Conservation (phyloP, 1,140 invertebrate species). For the Solen grandis region DNA sequence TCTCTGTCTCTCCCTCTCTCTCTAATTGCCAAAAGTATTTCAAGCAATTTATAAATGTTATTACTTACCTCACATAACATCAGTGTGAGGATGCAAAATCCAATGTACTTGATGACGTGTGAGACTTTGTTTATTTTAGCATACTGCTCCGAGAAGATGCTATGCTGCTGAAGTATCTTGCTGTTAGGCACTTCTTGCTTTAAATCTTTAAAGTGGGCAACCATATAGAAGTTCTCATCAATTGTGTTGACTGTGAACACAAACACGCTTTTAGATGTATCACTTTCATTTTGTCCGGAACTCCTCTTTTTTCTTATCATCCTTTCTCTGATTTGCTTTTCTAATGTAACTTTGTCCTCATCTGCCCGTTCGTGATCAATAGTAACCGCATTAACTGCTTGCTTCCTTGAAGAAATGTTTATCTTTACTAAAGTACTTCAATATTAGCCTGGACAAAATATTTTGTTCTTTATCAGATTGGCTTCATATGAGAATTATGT, state of each 20-base stretch:
- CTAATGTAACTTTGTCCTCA: too few species aligned
- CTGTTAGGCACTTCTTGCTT: not conserved
- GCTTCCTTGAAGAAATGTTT: too few species aligned
- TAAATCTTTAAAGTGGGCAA: slow-evolving; percentile 6
- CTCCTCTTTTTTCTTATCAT: too few species aligned
- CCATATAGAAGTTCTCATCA: slow-evolving; percentile 18
- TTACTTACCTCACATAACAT: slow-evolving; percentile 49
- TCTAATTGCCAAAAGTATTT: too few species aligned
- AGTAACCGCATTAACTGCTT: too few species aligned
- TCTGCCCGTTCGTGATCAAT: too few species aligned
- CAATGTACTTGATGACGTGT: slow-evolving; percentile 46
- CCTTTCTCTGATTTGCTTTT: too few species aligned
- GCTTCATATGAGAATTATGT: too few species aligned
- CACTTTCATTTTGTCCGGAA: not conserved
- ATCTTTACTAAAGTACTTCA: too few species aligned
- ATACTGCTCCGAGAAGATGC: not conserved
- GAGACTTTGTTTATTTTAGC: not conserved
- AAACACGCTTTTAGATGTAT: not conserved
- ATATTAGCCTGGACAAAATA: too few species aligned
- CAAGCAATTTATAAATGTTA: slow-evolving; percentile 1
- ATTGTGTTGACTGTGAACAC: not conserved
- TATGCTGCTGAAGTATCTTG: not conserved
- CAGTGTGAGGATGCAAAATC: slow-evolving; percentile 32
- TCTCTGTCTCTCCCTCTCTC: too few species aligned
- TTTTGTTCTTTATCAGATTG: too few species aligned